Evolutionary conservation across 2,888 invertebrate genomes (phyloP).

Genomic region (Mesorhabditis sp.): DNA sequence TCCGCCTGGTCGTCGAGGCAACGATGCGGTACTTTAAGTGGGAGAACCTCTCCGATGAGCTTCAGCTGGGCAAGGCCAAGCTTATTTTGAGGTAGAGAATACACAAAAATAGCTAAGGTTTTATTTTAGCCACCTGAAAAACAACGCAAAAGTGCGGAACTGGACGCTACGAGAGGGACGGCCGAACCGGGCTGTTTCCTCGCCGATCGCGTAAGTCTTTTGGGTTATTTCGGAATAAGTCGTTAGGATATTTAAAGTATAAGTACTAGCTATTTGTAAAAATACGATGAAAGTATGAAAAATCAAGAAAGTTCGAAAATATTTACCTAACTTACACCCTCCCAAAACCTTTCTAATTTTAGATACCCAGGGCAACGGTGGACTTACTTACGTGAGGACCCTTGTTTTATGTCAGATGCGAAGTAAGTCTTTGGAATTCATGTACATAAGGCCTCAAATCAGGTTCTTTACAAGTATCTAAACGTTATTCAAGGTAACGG

Average conservation of each 20-base stretch:
- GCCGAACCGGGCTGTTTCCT: constrained; percentile 38
- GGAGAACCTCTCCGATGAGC: constrained; percentile 49
- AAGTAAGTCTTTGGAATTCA: too few species aligned
- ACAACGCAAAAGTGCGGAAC: constrained; percentile 57
- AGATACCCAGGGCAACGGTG: too few species aligned
- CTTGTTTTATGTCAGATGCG: too few species aligned
- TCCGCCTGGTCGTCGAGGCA: constrained; percentile 53
- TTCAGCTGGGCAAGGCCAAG: constrained; percentile 50
- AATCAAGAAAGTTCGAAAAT: background rate
- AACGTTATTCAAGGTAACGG: too few species aligned
- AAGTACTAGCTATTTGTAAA: too few species aligned
- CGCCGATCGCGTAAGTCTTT: constrained; percentile 18
- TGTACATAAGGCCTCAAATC: too few species aligned
- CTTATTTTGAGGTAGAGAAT: constrained; percentile 22
- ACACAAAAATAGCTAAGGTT: background rate
- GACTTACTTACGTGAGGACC: too few species aligned
- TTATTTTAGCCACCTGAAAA: constrained; percentile 51
- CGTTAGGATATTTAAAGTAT: too few species aligned
- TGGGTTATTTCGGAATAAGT: too few species aligned
- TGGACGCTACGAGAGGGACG: constrained; percentile 57
- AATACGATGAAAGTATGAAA: background rate
- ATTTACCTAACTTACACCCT: background rate
- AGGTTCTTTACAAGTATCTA: too few species aligned
- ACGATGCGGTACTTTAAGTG: constrained; percentile 56
- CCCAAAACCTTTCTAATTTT: background rate